A percentile compares a stretch with the other conserved stretches of the same genome.
Conservation (phyloP, 1,140 invertebrate species). For the Anthonomus grandis region DNA sequence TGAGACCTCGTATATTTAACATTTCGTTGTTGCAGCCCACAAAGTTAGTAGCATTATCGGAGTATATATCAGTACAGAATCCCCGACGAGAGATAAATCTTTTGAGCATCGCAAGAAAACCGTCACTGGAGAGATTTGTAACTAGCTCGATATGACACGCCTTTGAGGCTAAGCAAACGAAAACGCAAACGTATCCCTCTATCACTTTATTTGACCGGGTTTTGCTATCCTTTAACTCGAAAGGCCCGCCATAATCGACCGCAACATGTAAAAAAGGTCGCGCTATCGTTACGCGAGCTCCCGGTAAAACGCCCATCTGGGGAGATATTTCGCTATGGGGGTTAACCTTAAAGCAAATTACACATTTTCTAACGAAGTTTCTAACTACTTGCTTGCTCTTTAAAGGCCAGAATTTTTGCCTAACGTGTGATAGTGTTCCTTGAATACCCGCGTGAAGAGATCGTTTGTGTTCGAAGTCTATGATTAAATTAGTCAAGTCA, state of each 20-base stretch:
- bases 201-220: background rate
- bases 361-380: conserved; percentile 28
- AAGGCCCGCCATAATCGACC: conserved; percentile 29
- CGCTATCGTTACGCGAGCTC: conserved; percentile 23
- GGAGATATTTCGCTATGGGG: conserved; percentile 16
- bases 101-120: conserved; percentile 24
- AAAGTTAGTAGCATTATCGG: conserved; percentile 22
- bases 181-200: conserved; percentile 1
- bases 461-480: too few species aligned
- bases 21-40: conserved; percentile 1
- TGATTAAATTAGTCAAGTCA: too few species aligned
- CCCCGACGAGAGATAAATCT: conserved; percentile 42
- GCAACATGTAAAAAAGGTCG: conserved; percentile 39
- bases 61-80: conserved; percentile 30
- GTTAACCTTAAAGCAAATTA: conserved; percentile 17
- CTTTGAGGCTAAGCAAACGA: conserved; percentile 18
- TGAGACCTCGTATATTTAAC: background rate
- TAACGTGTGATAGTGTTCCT: too few species aligned
- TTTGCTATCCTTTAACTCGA: conserved; percentile 3
- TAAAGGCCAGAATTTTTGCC: too few species aligned
- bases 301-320: conserved; percentile 44
- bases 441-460: too few species aligned
- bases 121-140: background rate
- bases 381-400: conserved; percentile 25
- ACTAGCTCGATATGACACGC: background rate